Conservation (phyloP, 2,797 vertebrate species). For the Sebastes hubbsi region DNA sequence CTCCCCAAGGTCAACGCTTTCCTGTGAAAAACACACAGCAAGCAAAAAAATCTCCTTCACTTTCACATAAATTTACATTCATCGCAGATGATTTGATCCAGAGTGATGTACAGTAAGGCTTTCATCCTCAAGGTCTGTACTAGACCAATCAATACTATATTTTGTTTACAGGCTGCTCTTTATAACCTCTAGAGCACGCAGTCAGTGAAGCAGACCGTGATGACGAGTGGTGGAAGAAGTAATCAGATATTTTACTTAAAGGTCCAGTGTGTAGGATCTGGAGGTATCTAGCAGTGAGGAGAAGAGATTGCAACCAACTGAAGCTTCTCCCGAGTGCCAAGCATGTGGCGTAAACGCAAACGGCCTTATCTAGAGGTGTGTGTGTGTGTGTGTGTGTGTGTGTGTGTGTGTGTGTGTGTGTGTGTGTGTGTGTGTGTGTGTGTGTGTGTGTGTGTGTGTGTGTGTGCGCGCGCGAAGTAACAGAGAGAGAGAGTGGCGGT, state of each 20-base stretch:
- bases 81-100: not conserved
- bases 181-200: not conserved
- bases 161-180: not conserved
- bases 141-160: not conserved
- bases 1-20: conserved; percentile 97
- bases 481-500: no score
- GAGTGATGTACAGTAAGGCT: not conserved
- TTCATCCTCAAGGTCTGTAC: not conserved
- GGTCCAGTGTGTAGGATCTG: no score
- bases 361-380: no score
- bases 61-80: conserved; percentile 22
- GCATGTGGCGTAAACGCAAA: no score
- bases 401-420: no score
- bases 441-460: no score
- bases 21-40: conserved; percentile 77
- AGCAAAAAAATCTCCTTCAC: not conserved
- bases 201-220: not conserved
- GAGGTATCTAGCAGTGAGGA: no score
- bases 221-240: not conserved
- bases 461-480: no score
- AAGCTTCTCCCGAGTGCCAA: no score
- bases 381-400: no score
- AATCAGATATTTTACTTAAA: not conserved
- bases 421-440: no score
- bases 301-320: no score